These are phyloP conservation scores for Cyclura pinguis DNA, from an alignment of 2,797 vertebrate species.

Conservation along the genomic window DNA sequence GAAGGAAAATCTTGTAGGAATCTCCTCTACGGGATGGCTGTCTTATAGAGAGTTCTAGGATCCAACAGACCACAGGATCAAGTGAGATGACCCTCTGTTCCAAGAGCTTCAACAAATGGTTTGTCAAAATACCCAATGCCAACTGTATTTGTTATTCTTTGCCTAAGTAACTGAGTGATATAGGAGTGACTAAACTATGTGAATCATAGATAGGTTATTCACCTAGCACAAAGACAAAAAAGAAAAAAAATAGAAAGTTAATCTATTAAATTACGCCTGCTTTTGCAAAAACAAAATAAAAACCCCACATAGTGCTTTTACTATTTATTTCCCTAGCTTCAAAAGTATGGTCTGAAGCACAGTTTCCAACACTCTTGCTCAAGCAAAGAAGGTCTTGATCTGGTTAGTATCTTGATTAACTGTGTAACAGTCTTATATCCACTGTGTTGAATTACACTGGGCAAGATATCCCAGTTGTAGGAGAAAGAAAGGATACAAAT, in stretches of 20 bases:
- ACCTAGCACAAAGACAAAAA: neutral
- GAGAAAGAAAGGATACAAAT: too few species aligned
- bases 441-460: neutral
- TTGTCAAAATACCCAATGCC: neutral
- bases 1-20: neutral
- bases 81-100: neutral
- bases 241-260: neutral
- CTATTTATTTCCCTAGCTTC: neutral
- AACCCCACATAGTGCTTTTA: too few species aligned
- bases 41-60: neutral
- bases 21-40: neutral
- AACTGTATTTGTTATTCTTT: neutral
- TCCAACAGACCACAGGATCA: neutral
- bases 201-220: neutral
- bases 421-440: neutral
- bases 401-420: neutral
- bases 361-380: neutral
- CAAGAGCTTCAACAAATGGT: neutral
- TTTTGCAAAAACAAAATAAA: neutral
- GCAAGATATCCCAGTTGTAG: neutral
- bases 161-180: rapidly evolving
- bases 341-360: neutral
- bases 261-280: neutral
- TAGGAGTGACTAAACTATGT: neutral
- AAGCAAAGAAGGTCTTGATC: neutral